Evolutionary conservation across 2,888 invertebrate genomes (phyloP).

Genomic region (Erebia aethiops): DNA sequence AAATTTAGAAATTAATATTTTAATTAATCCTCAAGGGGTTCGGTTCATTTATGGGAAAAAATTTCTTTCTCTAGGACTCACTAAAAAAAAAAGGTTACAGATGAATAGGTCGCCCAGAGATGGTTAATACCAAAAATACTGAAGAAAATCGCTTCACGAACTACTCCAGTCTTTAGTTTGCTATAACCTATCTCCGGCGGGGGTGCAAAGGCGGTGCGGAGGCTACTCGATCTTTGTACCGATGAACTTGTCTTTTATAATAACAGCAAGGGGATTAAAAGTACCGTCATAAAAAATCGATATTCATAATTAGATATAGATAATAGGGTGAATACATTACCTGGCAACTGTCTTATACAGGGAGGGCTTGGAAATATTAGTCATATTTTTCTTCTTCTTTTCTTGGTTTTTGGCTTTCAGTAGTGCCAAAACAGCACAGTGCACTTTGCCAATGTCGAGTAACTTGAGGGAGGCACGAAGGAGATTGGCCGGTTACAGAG

Average conservation of each 20-base stretch:
- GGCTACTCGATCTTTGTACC: slow-evolving; percentile 65
- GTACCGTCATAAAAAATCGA: slow-evolving; percentile 70
- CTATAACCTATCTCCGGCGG: slow-evolving; percentile 73
- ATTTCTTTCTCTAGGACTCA: slow-evolving; percentile 47
- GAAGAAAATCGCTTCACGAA: slow-evolving; percentile 82
- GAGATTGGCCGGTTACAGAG: too few species aligned
- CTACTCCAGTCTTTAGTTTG: slow-evolving; percentile 80
- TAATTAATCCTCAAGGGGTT: too few species aligned
- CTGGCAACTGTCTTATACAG: slow-evolving; percentile 45
- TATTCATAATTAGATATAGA: slow-evolving; percentile 79
- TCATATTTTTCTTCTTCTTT: too few species aligned
- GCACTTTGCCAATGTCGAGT: too few species aligned
- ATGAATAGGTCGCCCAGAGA: slow-evolving; percentile 63
- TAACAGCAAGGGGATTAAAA: slow-evolving; percentile 60
- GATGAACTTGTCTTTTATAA: slow-evolving; percentile 65
- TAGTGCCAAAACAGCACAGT: too few species aligned
- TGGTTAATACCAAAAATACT: slow-evolving; percentile 78
- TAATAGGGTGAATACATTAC: slow-evolving; percentile 70
- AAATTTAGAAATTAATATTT: not conserved
- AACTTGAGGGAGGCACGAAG: too few species aligned
- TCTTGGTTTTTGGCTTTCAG: too few species aligned
- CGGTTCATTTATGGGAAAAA: slow-evolving; percentile 26
- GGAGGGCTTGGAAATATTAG: slow-evolving; percentile 27
- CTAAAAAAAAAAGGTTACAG: slow-evolving; percentile 52
- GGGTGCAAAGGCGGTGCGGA: slow-evolving; percentile 70